phyloP scores from a whole-genome alignment of 2,113 vertebrate species.

The Hyla sarda region DNA sequence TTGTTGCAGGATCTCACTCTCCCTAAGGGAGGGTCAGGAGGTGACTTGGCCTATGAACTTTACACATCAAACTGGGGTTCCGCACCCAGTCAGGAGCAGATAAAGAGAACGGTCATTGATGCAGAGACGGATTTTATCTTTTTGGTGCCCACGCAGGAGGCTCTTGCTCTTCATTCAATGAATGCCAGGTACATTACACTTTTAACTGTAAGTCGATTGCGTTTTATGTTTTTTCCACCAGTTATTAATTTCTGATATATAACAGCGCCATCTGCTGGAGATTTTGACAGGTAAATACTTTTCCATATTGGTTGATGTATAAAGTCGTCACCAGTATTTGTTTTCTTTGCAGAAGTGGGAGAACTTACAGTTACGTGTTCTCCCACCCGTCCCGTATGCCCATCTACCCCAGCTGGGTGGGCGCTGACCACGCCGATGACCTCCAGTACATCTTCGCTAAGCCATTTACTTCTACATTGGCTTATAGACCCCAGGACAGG shows the following conservation, averaged over 20 bases:
- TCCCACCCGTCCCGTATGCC: conserved; percentile 82
- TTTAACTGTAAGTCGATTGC: no score
- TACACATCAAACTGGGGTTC: conserved; percentile 79
- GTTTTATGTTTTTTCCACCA: no score
- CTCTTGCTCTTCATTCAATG: conserved; percentile 79
- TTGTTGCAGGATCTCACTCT: conserved; percentile 75
- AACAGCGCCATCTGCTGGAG: conserved; percentile 58
- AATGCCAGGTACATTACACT: conserved; percentile 84
- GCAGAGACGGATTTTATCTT: conserved; percentile 87
- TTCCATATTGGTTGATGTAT: no score
- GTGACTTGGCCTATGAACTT: conserved; percentile 64
- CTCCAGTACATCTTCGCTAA: conserved; percentile 93
- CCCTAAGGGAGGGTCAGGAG: conserved; percentile 71
- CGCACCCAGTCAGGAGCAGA: conserved; percentile 67
- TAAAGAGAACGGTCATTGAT: conserved; percentile 84
- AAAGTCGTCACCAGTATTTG: neutral
- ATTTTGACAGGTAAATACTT: no score
- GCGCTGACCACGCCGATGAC: conserved; percentile 90
- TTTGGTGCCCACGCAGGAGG: conserved; percentile 81
- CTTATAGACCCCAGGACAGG: conserved; percentile 80
- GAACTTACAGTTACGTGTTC: conserved; percentile 89
- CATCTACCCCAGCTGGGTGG: conserved; percentile 84
- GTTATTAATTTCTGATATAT: no score
- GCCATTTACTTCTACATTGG: conserved; percentile 81
- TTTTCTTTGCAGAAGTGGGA: conserved; percentile 70